phyloP scores from a whole-genome alignment of 2,888 invertebrate species.

The Diplolepis rosae region DNA sequence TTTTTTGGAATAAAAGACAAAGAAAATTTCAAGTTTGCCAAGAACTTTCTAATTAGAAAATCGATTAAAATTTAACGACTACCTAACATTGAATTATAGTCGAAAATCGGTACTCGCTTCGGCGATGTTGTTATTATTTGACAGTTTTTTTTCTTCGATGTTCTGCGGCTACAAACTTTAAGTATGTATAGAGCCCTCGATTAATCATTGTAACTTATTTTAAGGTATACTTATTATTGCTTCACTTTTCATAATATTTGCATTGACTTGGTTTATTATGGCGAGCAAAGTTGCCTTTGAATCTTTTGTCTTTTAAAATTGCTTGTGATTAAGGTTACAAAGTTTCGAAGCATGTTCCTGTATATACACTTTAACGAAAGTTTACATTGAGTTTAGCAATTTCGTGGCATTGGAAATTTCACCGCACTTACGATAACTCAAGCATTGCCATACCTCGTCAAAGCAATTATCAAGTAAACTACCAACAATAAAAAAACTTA shows the following conservation, averaged over 20 bases:
- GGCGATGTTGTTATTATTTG: conserved; percentile 8
- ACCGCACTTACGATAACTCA: background rate
- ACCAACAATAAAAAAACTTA: background rate
- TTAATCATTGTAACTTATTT: conserved; percentile 16
- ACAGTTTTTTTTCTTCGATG: conserved; percentile 3
- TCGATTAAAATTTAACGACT: background rate
- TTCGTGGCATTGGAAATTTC: background rate
- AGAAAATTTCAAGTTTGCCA: background rate
- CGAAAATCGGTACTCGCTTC: conserved; percentile 25
- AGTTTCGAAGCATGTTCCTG: background rate
- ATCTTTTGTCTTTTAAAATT: background rate
- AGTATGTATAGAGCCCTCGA: background rate
- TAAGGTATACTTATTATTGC: conserved; percentile 11
- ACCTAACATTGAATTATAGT: background rate
- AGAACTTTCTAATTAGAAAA: background rate
- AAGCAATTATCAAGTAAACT: background rate
- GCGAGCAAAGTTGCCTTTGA: background rate
- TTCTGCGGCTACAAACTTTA: conserved; percentile 13
- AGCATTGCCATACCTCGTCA: background rate
- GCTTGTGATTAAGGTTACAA: background rate
- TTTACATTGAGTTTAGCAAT: conserved; percentile 16
- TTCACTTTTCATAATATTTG: conserved; percentile 9
- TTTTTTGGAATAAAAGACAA: background rate
- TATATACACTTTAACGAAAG: conserved; percentile 1
- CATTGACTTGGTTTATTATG: conserved; percentile 7